Percentiles rank a stretch among this genome's conserved stretches.
phyloP scores from a whole-genome alignment of 2,797 vertebrate genomes.

The Pteronotus mesoamericanus region DNA sequence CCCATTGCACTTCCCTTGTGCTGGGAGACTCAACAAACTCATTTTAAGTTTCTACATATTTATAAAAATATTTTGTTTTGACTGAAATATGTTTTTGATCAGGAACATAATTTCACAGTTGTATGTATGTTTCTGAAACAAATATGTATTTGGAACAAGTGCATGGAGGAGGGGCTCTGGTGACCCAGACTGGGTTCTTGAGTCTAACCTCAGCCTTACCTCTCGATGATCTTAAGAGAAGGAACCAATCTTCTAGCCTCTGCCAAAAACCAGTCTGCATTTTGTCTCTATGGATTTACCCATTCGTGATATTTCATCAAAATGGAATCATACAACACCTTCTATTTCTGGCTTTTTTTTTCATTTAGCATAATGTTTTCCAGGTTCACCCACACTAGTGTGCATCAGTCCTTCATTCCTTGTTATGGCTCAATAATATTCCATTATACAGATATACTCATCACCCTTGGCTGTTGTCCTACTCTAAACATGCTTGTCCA shows the following conservation, averaged over 20 bases:
- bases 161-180: not conserved
- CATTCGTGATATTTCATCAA: not conserved
- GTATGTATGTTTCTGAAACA: slow-evolving; percentile 49
- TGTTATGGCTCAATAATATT: not conserved
- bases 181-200: not conserved
- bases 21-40: slow-evolving; percentile 53
- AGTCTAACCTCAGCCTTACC: not conserved
- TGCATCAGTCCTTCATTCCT: not conserved
- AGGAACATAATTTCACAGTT: slow-evolving; percentile 53
- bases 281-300: not conserved
- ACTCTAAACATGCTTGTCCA: not conserved
- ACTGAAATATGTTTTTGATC: slow-evolving; percentile 66
- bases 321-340: not conserved
- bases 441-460: not conserved
- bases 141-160: slow-evolving; percentile 53
- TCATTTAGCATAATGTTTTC: not conserved
- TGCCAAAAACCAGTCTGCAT: not conserved
- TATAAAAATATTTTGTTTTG: slow-evolving; percentile 60
- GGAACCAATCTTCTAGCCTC: not conserved
- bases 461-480: not conserved
- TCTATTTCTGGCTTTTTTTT: not conserved
- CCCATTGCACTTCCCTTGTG: slow-evolving; percentile 30
- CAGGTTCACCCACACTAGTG: not conserved
- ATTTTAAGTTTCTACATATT: slow-evolving; percentile 43
- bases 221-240: not conserved